Evolutionary conservation across 2,797 vertebrate genomes (phyloP), one percentile per base, ranked within the genome.

Genomic region (Huso huso): DNA sequence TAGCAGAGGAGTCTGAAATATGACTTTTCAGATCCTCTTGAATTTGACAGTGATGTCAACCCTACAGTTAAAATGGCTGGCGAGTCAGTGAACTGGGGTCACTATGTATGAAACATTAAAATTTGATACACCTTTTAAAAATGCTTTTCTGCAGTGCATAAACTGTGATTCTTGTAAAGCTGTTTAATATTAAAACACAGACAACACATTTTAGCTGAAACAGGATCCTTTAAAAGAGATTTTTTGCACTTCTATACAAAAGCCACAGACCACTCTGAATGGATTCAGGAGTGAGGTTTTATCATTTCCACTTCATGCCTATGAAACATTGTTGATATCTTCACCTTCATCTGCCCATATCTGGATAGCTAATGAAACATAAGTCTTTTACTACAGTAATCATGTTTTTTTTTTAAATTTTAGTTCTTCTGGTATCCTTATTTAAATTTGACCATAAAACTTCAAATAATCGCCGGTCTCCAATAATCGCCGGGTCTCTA

Each of bases 181-280:
- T 66, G 55, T 66, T 66, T 66, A 66, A 66, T 66, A 66, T 66
- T 66, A 59, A 66, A 66, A 37, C 49, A 49, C 23, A 10, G 11
- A 23, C 37, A 58, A 66, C 65, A 66, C 65, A 12, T 66, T 58
- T 49, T 48, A 9, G 48, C 2, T n/a, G 50, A 55, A 15, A 49
- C 1, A 13, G 12, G 53, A 55, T 6, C 48, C n/a, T 6, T 58
- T 49, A 48, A 65, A 65, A 52, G 48, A 37, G 18, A 37, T 37
- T 57, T n/a, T 51, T 11, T 48, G 55, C 11, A 13, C 55, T 58
- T 7, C 55, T 48, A 50, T 50, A 50, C 62, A 12, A 18, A 7
- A 12, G 52, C 55, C 64, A 23, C 51, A 48, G 49, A 12, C 11
- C 15, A 37, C 10, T 8, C 51, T 53, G 1, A 23, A 6, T 12